These are phyloP conservation scores for Pyrgus malvae DNA, from an alignment of 2,888 invertebrate species.

Conservation along the genomic window DNA sequence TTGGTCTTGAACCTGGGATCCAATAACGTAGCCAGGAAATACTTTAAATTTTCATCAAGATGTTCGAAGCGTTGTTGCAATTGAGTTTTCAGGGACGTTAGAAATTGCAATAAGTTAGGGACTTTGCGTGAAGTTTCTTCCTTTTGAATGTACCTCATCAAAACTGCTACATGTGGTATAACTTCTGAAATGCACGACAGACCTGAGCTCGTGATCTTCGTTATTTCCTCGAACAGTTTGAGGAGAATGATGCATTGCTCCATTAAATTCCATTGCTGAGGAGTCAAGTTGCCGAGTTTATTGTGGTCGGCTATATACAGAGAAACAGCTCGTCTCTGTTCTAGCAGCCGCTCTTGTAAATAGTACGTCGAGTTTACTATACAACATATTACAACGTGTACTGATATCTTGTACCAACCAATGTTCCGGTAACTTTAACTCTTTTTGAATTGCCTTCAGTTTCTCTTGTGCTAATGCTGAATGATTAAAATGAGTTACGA, in stretches of 20 bases:
- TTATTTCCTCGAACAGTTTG: conserved; percentile 42
- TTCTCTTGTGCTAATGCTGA: conserved; percentile 31
- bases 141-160: too few relatives aligned
- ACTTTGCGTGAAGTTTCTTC: conserved; percentile 1
- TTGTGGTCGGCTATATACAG: conserved; percentile 34
- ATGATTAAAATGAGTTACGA: conserved; percentile 38
- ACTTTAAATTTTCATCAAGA: neutral
- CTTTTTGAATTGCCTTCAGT: conserved; percentile 36
- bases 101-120: neutral
- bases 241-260: conserved; percentile 37
- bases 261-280: conserved; percentile 36
- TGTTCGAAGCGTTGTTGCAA: neutral
- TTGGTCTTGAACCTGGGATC: too few relatives aligned
- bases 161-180: conserved; percentile 35
- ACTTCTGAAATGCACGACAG: conserved; percentile 39
- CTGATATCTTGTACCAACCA: conserved; percentile 38
- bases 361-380: conserved; percentile 40
- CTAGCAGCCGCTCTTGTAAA: conserved; percentile 34
- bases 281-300: conserved; percentile 32
- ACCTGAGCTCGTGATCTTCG: conserved; percentile 39
- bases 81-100: neutral
- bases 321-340: conserved; percentile 38
- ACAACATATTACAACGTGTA: conserved; percentile 39
- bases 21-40: neutral
- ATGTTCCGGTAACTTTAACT: conserved; percentile 40